Percentiles rank a stretch among this genome's conserved stretches.
Conservation (phyloP, 2,113 vertebrate genomes). For the Dasyprocta punctata region DNA sequence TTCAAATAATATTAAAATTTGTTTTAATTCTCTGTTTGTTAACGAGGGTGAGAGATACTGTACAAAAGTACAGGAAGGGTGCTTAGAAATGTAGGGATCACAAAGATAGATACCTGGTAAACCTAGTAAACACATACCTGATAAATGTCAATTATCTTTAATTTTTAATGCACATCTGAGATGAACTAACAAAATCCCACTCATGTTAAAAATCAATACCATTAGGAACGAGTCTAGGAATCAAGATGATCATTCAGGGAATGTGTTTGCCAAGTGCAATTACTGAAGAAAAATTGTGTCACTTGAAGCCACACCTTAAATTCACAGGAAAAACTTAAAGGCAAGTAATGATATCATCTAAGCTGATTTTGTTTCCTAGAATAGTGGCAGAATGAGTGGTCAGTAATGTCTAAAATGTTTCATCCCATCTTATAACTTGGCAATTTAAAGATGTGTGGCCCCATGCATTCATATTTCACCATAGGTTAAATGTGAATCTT, state of each 20-base stretch:
- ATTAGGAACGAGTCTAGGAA: neutral
- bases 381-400: neutral
- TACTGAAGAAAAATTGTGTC: neutral
- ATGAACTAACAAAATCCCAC: neutral
- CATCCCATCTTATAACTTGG: neutral
- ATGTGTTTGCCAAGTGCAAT: slow-evolving; percentile 2
- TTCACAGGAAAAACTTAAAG: slow-evolving; percentile 4
- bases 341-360: neutral
- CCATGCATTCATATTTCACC: neutral
- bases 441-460: neutral
- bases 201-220: slow-evolving; percentile 12
- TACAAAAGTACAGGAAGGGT: neutral
- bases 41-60: neutral
- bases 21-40: neutral
- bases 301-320: slow-evolving; percentile 7
- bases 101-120: neutral
- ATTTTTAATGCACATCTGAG: neutral
- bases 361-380: neutral
- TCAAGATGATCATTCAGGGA: neutral
- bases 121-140: neutral
- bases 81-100: neutral
- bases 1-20: slow-evolving; percentile 55
- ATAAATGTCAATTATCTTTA: neutral
- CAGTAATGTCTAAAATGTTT: neutral
- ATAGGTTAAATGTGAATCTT: neutral